Evolutionary conservation across 2,888 invertebrate genomes (phyloP), one percentile per base, ranked within the genome.

Genomic region (Amblyteles armatorius): DNA sequence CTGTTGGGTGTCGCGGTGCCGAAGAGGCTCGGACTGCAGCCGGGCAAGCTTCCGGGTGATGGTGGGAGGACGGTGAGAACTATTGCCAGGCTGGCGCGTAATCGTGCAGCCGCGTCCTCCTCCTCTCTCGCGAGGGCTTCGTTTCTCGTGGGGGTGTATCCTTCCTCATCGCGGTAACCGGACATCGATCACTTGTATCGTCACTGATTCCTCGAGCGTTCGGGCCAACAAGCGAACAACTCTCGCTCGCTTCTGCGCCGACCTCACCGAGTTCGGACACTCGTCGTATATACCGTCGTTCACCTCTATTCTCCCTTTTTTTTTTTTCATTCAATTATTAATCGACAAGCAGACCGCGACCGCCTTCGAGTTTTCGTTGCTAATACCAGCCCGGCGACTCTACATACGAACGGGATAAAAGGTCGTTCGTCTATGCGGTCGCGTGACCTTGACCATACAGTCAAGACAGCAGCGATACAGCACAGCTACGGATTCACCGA

Each of bases 11-110:
- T 81, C 29, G 87, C 60, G 26, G 82, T 79, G 76, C 83, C 83
- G 60, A 86, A 85, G 63, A 80, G 82, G 79, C 85, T 88, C 67
- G 87, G 86, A 86, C 88, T 88, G 79, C 85, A 84, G 55, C 87
- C 87, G 71, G 86, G 87, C 63, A 87, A 79, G 79, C 87, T 83
- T 71, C 81, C 84, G 69, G 83, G 84, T 26, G 82, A 80, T 63
- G 87, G 87, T 78, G 87, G 84, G 67, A 87, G 86, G 68, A 67
- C 85, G 68, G 85, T 72, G 55, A 82, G 83, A 76, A 84, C 78
- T 33, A 73, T 74, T 16, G 79, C 82, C 74, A 85, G 63, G 26
- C 80, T 86, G 22, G 79, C 84, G 65, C 79, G 84, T 84, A 84
- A 82, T 74, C 84, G 84, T 60, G 82, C 80, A 29, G 77, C 88